Evolutionary conservation across 2,888 invertebrate genomes (phyloP), one percentile per base, ranked within the genome.

Genomic region (Ormyrus nitidulus): DNA sequence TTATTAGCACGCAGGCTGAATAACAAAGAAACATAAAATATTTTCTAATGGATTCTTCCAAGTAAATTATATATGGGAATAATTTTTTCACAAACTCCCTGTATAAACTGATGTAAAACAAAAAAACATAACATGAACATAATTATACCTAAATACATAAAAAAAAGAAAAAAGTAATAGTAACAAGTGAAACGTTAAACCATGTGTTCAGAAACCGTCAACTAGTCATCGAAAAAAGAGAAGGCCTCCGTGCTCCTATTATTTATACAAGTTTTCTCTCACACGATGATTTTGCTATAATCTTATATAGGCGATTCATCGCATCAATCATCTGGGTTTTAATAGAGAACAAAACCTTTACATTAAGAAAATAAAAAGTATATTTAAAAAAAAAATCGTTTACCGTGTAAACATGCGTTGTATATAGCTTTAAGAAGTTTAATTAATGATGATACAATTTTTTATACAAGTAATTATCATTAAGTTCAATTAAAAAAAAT

Each of bases 351-450:
- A 58, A 75, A 64, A 74, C 34, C 70, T 61, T 66, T 74, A 61
- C 70, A 51, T 80, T 34, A 34, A 34, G 34, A 79, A 76, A 66
- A 48, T 5, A 61, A 68, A 54, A 71, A 62, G 68, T 69, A 34
- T 58, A 62, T 62, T 54, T 54, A 71, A 66, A 72, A 79, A 51
- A 62, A 73, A 54, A 7, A 74, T 82, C 83, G 86, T 86, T 86
- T 86, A 86, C 86, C 82, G 80, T 86, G 85, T 86, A 86, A 86
- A 85, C 85, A 84, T 82, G 65, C 73, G 71, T 78, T 80, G 76
- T 81, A 82, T 49, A 82, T 82, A 81, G 78, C 79, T 82, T 81
- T 59, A 68, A 76, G 54, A 61, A 78, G n/a, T 70, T 65, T 51
- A 10, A 74, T 81, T 75, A 64, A 76, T 81, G 80, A 82, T 80